A percentile compares a stretch with the other conserved stretches of the same genome.
These are phyloP conservation scores for Siderastrea siderea DNA, from an alignment of 92 coral and sea anemone genomes.

Conservation along the genomic window DNA sequence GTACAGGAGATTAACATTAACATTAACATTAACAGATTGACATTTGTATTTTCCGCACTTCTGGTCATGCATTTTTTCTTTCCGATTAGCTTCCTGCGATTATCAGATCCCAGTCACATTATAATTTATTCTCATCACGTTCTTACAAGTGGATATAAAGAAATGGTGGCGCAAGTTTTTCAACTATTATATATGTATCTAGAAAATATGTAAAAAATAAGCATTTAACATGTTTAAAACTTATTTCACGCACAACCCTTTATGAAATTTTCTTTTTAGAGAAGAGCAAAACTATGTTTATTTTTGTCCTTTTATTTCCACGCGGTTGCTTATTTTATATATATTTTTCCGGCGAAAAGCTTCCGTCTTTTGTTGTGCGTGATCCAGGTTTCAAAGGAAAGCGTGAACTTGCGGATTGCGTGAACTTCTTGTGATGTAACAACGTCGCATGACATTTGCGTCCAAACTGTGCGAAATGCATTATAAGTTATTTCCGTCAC, in stretches of 20 bases:
- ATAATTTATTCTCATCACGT: constrained; percentile 16
- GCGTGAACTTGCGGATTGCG: constrained; percentile 33
- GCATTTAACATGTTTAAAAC: too few relatives aligned
- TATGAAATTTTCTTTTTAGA: too few relatives aligned
- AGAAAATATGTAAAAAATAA: too few relatives aligned
- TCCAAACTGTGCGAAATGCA: constrained; percentile 13
- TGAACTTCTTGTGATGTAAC: constrained; percentile 27
- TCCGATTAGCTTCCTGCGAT: neutral
- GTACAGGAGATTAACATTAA: neutral
- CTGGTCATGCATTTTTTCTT: neutral
- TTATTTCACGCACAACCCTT: too few relatives aligned
- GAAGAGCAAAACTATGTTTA: too few relatives aligned
- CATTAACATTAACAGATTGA: neutral
- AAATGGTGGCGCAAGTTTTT: too few relatives aligned
- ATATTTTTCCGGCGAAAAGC: neutral
- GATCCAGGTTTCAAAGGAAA: neutral
- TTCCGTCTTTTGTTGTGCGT: neutral
- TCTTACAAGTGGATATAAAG: neutral
- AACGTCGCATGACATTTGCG: constrained; percentile 42
- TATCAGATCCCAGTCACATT: neutral
- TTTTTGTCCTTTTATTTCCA: too few relatives aligned
- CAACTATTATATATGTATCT: too few relatives aligned
- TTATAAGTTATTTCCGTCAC: neutral
- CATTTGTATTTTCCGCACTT: neutral
- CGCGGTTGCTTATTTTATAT: too few relatives aligned